Evolutionary conservation across 2,888 invertebrate genomes (phyloP).

Genomic region (Bombyx huttoni): DNA sequence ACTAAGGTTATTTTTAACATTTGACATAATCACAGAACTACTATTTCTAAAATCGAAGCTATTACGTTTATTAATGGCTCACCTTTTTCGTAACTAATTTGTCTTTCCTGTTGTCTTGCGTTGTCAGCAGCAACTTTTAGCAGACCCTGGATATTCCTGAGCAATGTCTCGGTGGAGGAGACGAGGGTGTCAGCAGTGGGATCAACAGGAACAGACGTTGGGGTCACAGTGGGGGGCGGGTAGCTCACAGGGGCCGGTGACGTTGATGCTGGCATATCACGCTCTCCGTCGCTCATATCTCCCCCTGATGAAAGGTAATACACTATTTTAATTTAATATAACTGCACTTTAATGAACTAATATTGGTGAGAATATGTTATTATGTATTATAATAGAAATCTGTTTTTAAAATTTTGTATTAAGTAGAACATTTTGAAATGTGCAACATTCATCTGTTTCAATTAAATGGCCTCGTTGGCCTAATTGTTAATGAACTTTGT

Average conservation of each 20-base stretch:
- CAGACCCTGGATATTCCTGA: constrained; percentile 95
- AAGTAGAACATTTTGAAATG: too few relatives aligned
- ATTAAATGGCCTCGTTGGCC: too few relatives aligned
- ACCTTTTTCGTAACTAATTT: constrained; percentile 98
- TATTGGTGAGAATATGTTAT: not conserved
- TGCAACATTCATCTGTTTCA: too few relatives aligned
- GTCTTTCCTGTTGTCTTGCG: constrained; percentile 95
- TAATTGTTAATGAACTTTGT: too few relatives aligned
- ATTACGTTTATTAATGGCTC: constrained; percentile 18
- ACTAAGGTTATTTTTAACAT: too few relatives aligned
- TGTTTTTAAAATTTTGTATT: too few relatives aligned
- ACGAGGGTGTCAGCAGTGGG: constrained; percentile 69
- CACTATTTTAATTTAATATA: constrained; percentile 1
- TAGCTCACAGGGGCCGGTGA: constrained; percentile 84
- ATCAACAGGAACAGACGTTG: constrained; percentile 56
- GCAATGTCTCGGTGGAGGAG: constrained; percentile 92
- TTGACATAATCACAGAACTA: too few relatives aligned
- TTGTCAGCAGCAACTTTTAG: constrained; percentile 98
- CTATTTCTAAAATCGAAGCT: too few relatives aligned
- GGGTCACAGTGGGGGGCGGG: constrained; percentile 78
- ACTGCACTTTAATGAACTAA: not conserved
- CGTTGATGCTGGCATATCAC: constrained; percentile 76
- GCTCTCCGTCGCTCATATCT: constrained; percentile 84
- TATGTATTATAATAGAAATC: not conserved
- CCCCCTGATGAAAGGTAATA: constrained; percentile 35